phyloP scores from a whole-genome alignment of 2,888 invertebrate species.

The Lasioglossum marginatum region DNA sequence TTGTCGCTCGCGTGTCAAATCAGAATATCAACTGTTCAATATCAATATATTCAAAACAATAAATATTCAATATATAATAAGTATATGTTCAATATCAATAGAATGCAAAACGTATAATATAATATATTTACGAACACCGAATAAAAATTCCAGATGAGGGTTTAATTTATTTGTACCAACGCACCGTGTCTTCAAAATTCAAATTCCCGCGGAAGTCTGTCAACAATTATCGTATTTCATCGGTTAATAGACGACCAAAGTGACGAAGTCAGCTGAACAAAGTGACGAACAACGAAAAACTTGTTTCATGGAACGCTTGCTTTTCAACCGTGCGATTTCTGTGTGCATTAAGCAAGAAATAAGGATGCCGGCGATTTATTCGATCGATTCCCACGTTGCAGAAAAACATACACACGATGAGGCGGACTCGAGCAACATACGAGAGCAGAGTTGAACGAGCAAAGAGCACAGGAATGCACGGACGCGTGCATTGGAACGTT shows the following conservation, averaged over 20 bases:
- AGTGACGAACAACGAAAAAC: background rate
- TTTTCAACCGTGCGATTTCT: background rate
- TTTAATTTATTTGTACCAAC: background rate
- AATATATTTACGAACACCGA: too few species aligned
- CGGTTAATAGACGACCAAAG: too few species aligned
- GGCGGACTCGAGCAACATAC: background rate
- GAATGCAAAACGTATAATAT: too few species aligned
- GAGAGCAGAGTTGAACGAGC: conserved; percentile 24
- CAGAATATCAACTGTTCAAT: background rate
- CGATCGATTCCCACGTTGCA: background rate
- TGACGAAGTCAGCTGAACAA: too few species aligned
- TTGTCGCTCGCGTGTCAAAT: background rate
- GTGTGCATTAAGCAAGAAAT: background rate
- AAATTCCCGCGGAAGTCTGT: background rate
- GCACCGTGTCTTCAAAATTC: background rate
- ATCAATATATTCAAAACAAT: too few species aligned
- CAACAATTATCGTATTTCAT: background rate
- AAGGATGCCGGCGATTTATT: background rate
- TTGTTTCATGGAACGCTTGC: background rate
- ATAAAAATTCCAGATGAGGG: too few species aligned
- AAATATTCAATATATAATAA: too few species aligned
- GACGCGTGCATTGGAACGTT: conserved; percentile 31
- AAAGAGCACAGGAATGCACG: conserved; percentile 33
- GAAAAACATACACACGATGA: background rate
- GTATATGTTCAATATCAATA: too few species aligned